Conservation (phyloP, 1,140 invertebrate species). For the Drosophila novamexicana region DNA sequence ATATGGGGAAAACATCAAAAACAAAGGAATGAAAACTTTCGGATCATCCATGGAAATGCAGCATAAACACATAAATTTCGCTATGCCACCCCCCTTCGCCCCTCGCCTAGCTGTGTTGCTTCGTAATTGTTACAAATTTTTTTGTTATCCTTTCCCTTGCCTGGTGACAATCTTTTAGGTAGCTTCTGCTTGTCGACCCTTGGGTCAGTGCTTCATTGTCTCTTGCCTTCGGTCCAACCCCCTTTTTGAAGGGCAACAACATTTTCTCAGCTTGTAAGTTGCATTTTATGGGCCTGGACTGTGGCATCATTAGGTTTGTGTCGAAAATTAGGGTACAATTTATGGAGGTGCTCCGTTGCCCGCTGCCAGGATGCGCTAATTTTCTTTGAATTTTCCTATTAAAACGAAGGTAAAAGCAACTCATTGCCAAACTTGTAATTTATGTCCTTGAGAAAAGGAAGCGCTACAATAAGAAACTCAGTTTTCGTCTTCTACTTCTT, state of each 20-base stretch:
- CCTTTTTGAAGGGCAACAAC: constrained; percentile 39
- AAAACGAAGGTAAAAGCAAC: constrained; percentile 39
- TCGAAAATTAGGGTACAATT: constrained; percentile 79
- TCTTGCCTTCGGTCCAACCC: constrained; percentile 26
- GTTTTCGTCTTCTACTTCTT: neutral
- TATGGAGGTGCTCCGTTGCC: constrained; percentile 69
- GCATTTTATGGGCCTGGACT: constrained; percentile 77
- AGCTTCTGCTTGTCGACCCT: constrained; percentile 24
- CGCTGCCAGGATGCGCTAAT: constrained; percentile 67
- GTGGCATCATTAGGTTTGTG: constrained; percentile 64
- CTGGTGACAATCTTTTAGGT: constrained; percentile 25
- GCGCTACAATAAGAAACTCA: constrained; percentile 29
- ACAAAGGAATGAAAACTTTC: constrained; percentile 24
- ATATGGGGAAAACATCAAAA: constrained; percentile 2
- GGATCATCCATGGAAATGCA: constrained; percentile 17
- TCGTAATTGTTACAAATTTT: constrained; percentile 72
- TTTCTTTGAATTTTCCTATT: constrained; percentile 60
- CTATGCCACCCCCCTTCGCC: constrained; percentile 21
- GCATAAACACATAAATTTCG: constrained; percentile 62
- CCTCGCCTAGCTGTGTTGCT: neutral
- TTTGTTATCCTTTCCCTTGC: constrained; percentile 52
- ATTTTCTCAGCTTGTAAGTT: constrained; percentile 82
- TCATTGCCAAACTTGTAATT: constrained; percentile 69
- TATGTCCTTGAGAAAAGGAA: constrained; percentile 71
- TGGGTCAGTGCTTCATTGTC: constrained; percentile 23